Conservation (phyloP, 2,797 vertebrate genomes). For the Capromys pilorides region DNA sequence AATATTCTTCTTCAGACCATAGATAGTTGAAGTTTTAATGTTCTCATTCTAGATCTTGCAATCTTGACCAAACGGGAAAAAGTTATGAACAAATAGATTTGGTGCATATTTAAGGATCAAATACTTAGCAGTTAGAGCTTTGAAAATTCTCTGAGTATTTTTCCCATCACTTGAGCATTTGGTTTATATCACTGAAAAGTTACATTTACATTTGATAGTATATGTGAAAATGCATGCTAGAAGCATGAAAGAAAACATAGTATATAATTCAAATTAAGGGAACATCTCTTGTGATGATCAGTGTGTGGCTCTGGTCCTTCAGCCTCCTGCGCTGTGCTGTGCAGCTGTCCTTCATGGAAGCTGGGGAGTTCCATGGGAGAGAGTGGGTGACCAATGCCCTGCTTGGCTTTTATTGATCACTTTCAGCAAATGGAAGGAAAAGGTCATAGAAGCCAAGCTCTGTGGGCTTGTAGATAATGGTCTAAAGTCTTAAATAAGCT, state of each 20-base stretch:
- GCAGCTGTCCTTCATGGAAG: not conserved
- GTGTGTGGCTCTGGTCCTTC: not conserved
- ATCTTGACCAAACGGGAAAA: not conserved
- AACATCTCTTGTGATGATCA: not conserved
- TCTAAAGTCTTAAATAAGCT: not conserved
- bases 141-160: not conserved
- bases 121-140: not conserved
- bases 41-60: not conserved
- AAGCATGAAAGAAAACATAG: not conserved
- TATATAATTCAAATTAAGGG: not conserved
- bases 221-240: not conserved
- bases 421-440: not conserved
- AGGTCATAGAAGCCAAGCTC: not conserved
- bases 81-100: not conserved
- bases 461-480: not conserved
- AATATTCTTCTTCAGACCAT: not conserved
- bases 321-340: fast-evolving
- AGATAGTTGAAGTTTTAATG: not conserved
- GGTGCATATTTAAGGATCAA: not conserved
- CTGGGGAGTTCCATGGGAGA: not conserved
- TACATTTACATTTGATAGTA: too few relatives aligned
- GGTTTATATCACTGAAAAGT: not conserved
- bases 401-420: not conserved
- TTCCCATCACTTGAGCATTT: not conserved
- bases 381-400: not conserved